phyloP scores from a whole-genome alignment of 2,113 vertebrate genomes.

The cattle (Bos taurus) region ARS-UCD2.0 NC_037356.1:10589501-10590000 shows the following conservation, averaged over 20 bases:
- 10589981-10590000: neutral
- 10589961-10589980: neutral
- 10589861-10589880: neutral
- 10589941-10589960: neutral
- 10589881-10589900: neutral
- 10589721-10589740: neutral
- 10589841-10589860: neutral
- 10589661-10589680: slow-evolving; percentile 36
- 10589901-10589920: slow-evolving; percentile 3
- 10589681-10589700: slow-evolving; percentile 5
- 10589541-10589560: neutral
- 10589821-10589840: neutral
- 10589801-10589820: neutral
- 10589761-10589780: neutral
- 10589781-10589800: neutral
- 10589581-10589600: slow-evolving; percentile 14
- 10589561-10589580: slow-evolving; percentile 11
- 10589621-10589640: slow-evolving; percentile 52
- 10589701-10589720: neutral
- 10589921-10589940: neutral
- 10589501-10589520: slow-evolving; percentile 31
- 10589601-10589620: neutral
- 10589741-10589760: neutral
- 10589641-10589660: neutral
- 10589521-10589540: neutral